These are phyloP conservation scores for Gonioctena quinquepunctata DNA, from an alignment of 1,140 invertebrate genomes.

Conservation along the genomic window DNA sequence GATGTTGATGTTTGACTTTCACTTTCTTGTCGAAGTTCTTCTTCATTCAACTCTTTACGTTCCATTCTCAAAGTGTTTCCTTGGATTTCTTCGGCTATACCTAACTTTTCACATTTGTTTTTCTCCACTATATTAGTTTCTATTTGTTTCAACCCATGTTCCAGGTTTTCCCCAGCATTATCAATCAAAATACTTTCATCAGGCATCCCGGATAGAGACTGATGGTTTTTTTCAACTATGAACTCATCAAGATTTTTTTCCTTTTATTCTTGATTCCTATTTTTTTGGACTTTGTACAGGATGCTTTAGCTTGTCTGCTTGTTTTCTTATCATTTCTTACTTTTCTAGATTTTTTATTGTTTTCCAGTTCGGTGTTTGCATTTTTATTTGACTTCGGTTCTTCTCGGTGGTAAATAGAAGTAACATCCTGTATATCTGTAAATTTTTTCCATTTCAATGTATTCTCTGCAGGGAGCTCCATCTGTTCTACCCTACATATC, in stretches of 20 bases:
- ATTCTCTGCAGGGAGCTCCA: neutral
- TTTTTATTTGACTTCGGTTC: neutral
- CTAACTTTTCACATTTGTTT: neutral
- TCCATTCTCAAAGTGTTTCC: neutral
- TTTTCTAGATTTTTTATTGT: neutral
- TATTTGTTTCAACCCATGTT: neutral
- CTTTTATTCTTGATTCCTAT: neutral
- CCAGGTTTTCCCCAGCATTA: neutral
- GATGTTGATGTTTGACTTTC: neutral
- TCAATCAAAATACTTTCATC: neutral
- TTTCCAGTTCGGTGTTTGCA: neutral
- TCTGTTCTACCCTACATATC: neutral
- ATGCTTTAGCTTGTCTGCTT: neutral
- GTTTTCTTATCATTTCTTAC: neutral
- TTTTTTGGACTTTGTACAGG: neutral
- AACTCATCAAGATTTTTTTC: neutral
- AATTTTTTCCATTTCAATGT: neutral
- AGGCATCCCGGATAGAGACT: neutral
- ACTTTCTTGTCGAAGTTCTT: neutral
- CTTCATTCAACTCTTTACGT: neutral
- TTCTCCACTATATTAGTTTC: neutral
- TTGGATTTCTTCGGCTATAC: neutral
- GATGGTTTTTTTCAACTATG: neutral
- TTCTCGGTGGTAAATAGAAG: neutral
- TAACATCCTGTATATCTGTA: neutral